phyloP scores from a whole-genome alignment of 2,797 vertebrate species.

The Chiloscyllium punctatum region DNA sequence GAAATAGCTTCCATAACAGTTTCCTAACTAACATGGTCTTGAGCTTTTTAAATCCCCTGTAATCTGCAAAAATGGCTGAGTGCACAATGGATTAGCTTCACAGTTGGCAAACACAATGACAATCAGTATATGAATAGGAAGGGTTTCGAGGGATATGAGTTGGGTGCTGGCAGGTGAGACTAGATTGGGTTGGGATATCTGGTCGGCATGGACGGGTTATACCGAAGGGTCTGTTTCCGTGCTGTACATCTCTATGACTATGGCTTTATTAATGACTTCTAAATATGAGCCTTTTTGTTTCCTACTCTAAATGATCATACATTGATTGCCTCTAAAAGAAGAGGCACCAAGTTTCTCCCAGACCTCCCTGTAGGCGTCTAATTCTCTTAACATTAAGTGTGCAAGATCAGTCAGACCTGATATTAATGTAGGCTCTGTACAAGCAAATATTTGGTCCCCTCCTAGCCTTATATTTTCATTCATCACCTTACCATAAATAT shows the following conservation, averaged over 20 bases:
- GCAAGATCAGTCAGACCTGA: neutral
- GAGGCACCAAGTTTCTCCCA: neutral
- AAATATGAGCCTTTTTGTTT: neutral
- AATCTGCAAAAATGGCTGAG: conserved; percentile 32
- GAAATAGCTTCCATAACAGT: neutral
- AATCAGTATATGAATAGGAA: neutral
- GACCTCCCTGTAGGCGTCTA: neutral
- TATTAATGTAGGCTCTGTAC: neutral
- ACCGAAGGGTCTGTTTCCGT: too few relatives aligned
- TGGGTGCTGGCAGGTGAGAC: too few relatives aligned
- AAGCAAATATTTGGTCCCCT: neutral
- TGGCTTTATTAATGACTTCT: neutral
- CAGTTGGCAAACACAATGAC: conserved; percentile 21
- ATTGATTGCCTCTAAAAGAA: neutral
- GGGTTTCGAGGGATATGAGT: too few relatives aligned
- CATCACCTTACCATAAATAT: neutral
- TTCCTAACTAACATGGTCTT: conserved; percentile 6
- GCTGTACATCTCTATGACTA: too few relatives aligned
- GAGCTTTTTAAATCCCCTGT: conserved; percentile 22
- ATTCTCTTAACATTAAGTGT: neutral
- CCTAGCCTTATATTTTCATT: neutral
- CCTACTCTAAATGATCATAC: neutral
- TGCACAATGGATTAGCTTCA: conserved; percentile 20
- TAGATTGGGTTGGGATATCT: too few relatives aligned
- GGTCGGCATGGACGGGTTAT: too few relatives aligned